These are phyloP conservation scores for Casuarius casuarius DNA, from an alignment of 2,113 vertebrate species.

Conservation along the genomic window DNA sequence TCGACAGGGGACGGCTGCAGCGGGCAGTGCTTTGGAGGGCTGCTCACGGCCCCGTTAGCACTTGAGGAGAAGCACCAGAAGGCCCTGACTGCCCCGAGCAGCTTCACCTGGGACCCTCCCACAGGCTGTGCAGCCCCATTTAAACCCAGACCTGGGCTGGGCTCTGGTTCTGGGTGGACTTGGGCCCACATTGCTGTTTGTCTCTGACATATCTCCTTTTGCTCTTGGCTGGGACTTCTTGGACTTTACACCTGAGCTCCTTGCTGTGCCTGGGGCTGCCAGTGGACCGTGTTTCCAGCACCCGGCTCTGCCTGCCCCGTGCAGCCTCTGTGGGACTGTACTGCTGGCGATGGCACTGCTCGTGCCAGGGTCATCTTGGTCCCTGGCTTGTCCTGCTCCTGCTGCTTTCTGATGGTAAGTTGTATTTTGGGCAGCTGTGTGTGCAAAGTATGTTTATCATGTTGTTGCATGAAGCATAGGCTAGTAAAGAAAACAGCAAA, in stretches of 20 bases:
- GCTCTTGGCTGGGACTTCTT: neutral
- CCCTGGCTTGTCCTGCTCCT: neutral
- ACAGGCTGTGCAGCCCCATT: rapidly evolving
- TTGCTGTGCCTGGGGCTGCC: rapidly evolving
- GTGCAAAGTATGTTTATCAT: rapidly evolving
- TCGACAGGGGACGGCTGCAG: neutral
- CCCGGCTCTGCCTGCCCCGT: no score
- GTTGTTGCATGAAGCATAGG: rapidly evolving
- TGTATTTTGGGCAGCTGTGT: rapidly evolving
- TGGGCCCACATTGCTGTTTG: rapidly evolving
- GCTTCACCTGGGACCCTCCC: neutral
- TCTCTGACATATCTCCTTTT: rapidly evolving
- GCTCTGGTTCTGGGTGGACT: neutral
- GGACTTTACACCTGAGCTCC: rapidly evolving
- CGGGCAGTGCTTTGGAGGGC: rapidly evolving
- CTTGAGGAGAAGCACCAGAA: neutral
- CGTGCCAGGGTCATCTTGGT: rapidly evolving
- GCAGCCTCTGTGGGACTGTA: neutral
- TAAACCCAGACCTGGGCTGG: neutral
- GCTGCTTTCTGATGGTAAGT: neutral
- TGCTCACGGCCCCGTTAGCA: neutral
- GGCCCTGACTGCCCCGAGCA: neutral
- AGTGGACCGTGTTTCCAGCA: rapidly evolving
- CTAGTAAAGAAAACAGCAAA: no score
- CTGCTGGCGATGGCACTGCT: rapidly evolving